These are phyloP conservation scores for Chaetogeoica ovagalla DNA, from an alignment of 2,888 invertebrate genomes.

Conservation along the genomic window DNA sequence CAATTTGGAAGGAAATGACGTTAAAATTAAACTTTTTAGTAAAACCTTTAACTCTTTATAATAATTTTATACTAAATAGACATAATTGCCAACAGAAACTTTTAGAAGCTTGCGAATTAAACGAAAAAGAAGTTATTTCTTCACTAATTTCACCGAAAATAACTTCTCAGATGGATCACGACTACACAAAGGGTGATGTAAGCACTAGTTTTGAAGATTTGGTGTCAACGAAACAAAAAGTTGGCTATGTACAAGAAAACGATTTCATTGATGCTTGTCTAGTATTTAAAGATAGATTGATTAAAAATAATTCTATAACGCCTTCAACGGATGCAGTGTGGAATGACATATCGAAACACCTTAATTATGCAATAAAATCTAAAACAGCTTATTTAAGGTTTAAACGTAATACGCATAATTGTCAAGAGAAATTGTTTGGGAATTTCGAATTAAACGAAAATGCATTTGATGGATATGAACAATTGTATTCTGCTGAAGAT, in stretches of 20 bases:
- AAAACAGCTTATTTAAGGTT: constrained; percentile 48
- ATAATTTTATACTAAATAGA: constrained; percentile 38
- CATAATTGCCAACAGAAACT: constrained; percentile 43
- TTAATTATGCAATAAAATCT: constrained; percentile 43
- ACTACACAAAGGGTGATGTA: constrained; percentile 29
- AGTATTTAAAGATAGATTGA: constrained; percentile 22
- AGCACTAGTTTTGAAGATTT: constrained; percentile 41
- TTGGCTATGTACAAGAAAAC: constrained; percentile 48
- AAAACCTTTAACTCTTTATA: constrained; percentile 38
- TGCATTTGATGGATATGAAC: constrained; percentile 2
- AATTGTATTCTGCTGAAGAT: constrained; percentile 14
- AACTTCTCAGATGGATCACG: constrained; percentile 44
- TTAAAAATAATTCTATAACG: constrained; percentile 29
- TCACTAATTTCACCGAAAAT: constrained; percentile 28
- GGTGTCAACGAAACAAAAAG: constrained; percentile 41
- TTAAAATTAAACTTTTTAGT: constrained; percentile 34
- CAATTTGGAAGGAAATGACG: constrained; percentile 40
- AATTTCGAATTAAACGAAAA: constrained; percentile 4
- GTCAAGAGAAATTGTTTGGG: constrained; percentile 29
- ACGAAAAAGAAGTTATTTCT: not conserved
- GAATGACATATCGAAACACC: constrained; percentile 45
- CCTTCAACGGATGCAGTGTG: constrained; percentile 38
- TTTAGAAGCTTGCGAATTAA: constrained; percentile 23
- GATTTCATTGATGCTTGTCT: constrained; percentile 39
- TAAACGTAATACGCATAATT: constrained; percentile 46